phyloP scores from a whole-genome alignment of 2,888 invertebrate genomes.

The Hydropsyche betteni region DNA sequence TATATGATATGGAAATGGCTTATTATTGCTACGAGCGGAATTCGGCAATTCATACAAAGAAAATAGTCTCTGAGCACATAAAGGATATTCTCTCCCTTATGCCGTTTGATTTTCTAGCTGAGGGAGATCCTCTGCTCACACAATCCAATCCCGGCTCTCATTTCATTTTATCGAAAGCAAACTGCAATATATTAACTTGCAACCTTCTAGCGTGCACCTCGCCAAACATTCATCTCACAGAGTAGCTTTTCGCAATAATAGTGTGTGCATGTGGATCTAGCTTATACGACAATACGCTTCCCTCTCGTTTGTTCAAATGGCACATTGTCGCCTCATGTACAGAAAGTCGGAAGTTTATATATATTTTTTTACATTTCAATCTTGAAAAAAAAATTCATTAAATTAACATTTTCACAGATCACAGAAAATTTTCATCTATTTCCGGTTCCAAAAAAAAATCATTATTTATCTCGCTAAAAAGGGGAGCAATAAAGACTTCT shows the following conservation, averaged over 20 bases:
- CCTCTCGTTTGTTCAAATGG: slow-evolving; percentile 14
- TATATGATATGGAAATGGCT: slow-evolving; percentile 19
- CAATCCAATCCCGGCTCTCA: slow-evolving; percentile 34
- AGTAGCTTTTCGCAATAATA: slow-evolving; percentile 31
- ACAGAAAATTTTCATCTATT: background rate
- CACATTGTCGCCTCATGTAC: background rate
- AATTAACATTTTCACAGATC: too few species aligned
- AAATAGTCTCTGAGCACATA: background rate
- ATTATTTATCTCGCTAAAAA: slow-evolving; percentile 10
- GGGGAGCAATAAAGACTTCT: too few species aligned
- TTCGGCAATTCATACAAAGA: background rate
- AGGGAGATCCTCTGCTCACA: background rate
- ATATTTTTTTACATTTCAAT: slow-evolving; percentile 9
- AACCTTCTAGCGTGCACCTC: slow-evolving; percentile 27
- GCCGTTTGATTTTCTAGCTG: slow-evolving; percentile 8
- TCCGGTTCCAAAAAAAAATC: background rate
- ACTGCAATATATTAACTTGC: slow-evolving; percentile 40
- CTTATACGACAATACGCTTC: background rate
- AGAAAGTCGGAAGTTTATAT: too few species aligned
- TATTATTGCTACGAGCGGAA: background rate
- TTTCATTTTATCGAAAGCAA: slow-evolving; percentile 42
- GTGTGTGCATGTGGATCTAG: slow-evolving; percentile 28
- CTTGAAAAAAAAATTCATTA: too few species aligned
- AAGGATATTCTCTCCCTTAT: slow-evolving; percentile 5
- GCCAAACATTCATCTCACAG: slow-evolving; percentile 35